Evolutionary conservation across 2,888 invertebrate genomes (phyloP).

Genomic region (Melitaea athalia): DNA sequence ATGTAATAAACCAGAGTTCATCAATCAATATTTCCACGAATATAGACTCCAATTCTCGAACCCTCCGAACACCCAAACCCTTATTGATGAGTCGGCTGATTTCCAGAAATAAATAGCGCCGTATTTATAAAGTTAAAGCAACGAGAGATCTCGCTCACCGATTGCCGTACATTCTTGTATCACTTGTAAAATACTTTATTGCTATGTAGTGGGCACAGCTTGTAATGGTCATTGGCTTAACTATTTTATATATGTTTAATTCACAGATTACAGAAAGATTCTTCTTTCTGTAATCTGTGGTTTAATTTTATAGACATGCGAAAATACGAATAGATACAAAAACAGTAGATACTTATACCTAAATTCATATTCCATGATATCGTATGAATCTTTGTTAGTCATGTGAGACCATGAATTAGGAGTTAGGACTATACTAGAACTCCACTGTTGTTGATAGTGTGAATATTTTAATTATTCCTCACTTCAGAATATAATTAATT

Average conservation of each 20-base stretch:
- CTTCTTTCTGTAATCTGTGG: too few relatives aligned
- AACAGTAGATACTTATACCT: not conserved
- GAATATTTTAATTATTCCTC: too few relatives aligned
- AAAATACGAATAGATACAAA: not conserved
- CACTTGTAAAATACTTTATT: conserved; percentile 82
- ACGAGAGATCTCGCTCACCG: conserved; percentile 68
- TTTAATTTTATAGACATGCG: too few relatives aligned
- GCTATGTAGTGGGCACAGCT: conserved; percentile 53
- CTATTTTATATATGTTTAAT: too few relatives aligned
- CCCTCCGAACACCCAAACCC: conserved; percentile 31
- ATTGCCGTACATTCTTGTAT: conserved; percentile 76
- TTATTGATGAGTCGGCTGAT: conserved; percentile 69
- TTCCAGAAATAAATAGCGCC: conserved; percentile 80
- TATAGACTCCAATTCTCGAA: conserved; percentile 18
- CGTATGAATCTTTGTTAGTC: too few relatives aligned
- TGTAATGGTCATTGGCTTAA: conserved; percentile 48
- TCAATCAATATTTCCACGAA: conserved; percentile 23
- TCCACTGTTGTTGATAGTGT: too few relatives aligned
- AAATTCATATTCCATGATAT: too few relatives aligned
- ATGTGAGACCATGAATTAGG: too few relatives aligned
- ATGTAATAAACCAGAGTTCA: conserved; percentile 8
- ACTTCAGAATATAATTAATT: too few relatives aligned
- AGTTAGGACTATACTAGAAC: too few relatives aligned
- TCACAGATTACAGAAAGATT: too few relatives aligned
- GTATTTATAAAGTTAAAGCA: conserved; percentile 80